phyloP scores from a whole-genome alignment of 2,888 invertebrate genomes.

The Amblyjoppa proteus region DNA sequence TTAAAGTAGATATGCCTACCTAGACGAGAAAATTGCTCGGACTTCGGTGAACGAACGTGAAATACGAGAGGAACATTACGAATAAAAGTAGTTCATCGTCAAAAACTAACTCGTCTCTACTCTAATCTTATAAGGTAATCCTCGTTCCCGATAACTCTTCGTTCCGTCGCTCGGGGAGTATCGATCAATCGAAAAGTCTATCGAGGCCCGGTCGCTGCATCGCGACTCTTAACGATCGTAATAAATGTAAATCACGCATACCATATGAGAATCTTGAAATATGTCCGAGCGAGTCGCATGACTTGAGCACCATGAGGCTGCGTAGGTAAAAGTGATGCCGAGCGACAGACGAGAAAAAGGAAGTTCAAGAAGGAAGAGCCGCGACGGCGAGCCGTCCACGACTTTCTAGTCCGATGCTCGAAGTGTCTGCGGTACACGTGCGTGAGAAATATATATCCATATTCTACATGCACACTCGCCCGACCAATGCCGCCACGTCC shows the following conservation, averaged over 20 bases:
- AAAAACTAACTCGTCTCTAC: not conserved
- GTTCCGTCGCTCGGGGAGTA: not conserved
- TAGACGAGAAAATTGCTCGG: not conserved
- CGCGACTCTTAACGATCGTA: not conserved
- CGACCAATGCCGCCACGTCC: constrained; percentile 24
- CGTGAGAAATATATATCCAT: constrained; percentile 38
- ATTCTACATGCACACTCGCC: constrained; percentile 2
- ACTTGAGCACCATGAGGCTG: constrained; percentile 2
- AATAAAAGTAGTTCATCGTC: constrained; percentile 5
- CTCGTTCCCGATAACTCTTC: not conserved
- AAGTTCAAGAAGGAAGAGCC: constrained; percentile 35
- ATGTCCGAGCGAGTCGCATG: not conserved
- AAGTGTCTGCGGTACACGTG: not conserved
- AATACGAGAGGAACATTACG: not conserved
- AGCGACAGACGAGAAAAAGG: constrained; percentile 46
- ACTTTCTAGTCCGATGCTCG: constrained; percentile 57
- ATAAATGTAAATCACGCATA: constrained; percentile 29
- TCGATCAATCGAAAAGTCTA: constrained; percentile 1
- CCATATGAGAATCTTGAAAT: constrained; percentile 9
- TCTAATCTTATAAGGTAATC: not conserved
- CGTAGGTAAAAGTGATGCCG: constrained; percentile 53
- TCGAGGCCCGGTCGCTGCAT: not conserved
- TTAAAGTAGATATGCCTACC: not conserved
- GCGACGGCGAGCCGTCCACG: constrained; percentile 6
- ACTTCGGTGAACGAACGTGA: not conserved